Base-by-base conservation (phyloP, 2,113 vertebrate genomes). In the Caretta caretta region DNA sequence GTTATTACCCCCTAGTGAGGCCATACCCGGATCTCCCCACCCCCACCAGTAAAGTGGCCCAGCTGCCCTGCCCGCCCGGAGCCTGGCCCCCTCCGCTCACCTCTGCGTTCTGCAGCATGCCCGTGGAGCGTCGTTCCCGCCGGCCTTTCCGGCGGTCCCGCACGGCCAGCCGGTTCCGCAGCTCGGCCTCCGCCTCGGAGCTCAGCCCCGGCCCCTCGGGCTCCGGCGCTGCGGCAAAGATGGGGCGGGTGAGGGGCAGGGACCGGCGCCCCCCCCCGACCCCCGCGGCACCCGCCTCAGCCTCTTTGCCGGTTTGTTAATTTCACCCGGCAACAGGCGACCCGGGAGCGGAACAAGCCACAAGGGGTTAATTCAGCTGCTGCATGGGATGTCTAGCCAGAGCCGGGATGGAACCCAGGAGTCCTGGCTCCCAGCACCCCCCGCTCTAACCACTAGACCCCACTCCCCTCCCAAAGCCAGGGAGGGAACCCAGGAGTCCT, bases 51-150 rank as follows among this genome's bases (percentile, higher is more conserved):
- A 5, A 59, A 59, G 27, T 10, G 24, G 53, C 24, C 24, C 54
- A 10, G 53, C 54, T 25, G 54, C 56, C 56, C 24, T 27, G 27
- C 35, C 31, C 35, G 4, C 65, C 29, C 16, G 13, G 20, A 10
- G 2, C 65, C 3, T 25, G 59, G 16, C 9, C 56, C 31, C 11
- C 65, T 25, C 12, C 3, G 5, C 93, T 96, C 93, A 83, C 13
- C 42, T 87, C 72, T 3, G 87, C 83, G 49, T 84, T 89, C 10
- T 96, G 95, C 50, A 98, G 94, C 78, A 99, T 97, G 0, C 99
- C 99, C 0, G 98, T 98, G 62, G 98, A 98, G 89, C 99, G 97
- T 57, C 98, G 95, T 88, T 99, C 99, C 93, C 76, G 98, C 96
- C 98, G 97, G 4, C 2, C 90, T 97, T 87, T 98, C 90, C 97